Evolutionary conservation across 2,113 vertebrate species (phyloP).

Genomic region (Gallinago paraguaiae): DNA sequence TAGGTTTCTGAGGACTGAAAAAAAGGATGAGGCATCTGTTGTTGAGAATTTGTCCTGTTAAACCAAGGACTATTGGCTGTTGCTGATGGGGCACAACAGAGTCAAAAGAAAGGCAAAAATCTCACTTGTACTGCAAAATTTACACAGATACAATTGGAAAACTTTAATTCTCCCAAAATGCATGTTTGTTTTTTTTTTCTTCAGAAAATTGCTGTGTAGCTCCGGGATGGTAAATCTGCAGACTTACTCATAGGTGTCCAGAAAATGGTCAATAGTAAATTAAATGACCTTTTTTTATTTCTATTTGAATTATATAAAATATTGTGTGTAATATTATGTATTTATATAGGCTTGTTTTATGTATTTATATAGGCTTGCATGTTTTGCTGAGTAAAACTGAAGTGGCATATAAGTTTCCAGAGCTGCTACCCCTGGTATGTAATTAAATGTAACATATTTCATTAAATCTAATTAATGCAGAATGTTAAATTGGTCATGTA

Average conservation of each 20-base stretch:
- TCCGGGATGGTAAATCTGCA: background rate
- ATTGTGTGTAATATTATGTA: background rate
- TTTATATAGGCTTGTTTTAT: background rate
- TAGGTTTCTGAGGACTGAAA: background rate
- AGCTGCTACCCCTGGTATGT: slow-evolving; percentile 93
- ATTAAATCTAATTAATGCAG: background rate
- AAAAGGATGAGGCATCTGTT: background rate
- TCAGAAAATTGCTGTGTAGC: background rate
- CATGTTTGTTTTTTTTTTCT: background rate
- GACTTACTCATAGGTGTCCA: background rate
- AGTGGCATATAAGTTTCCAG: slow-evolving; percentile 91
- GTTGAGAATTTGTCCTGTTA: background rate
- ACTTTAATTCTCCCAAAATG: background rate
- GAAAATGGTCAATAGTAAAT: background rate
- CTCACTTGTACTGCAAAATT: background rate
- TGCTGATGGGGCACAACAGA: accelerated
- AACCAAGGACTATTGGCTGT: background rate
- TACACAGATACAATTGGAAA: background rate
- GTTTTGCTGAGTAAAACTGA: slow-evolving; percentile 93
- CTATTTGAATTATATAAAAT: background rate
- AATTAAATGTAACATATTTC: background rate
- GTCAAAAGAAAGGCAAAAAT: background rate
- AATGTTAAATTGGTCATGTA: background rate
- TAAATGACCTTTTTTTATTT: background rate
- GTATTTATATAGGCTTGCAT: slow-evolving; percentile 84